phyloP scores from a whole-genome alignment of 2,113 vertebrate genomes.

The Anolis sagrei region DNA sequence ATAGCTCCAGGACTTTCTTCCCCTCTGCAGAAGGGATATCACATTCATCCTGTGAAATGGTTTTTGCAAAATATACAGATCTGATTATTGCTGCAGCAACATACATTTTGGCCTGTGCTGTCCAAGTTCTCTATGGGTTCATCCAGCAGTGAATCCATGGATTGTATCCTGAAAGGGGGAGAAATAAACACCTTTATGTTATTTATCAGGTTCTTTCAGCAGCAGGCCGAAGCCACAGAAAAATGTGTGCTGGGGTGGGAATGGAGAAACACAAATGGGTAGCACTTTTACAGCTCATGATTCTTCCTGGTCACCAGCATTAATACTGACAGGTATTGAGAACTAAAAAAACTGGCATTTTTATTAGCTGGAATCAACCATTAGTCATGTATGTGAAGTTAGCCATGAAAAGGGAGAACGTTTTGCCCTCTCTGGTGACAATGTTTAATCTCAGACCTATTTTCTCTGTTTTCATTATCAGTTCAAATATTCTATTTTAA shows the following conservation, averaged over 20 bases:
- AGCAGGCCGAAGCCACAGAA: background rate
- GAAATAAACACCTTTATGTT: background rate
- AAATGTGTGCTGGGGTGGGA: no score
- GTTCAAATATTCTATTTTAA: no score
- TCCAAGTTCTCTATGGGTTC: conserved; percentile 27
- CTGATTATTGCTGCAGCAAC: rapidly evolving
- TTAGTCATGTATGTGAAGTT: no score
- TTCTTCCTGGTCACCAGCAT: background rate
- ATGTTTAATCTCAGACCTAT: no score
- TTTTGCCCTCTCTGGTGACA: no score
- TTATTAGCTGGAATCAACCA: no score
- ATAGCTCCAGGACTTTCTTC: background rate
- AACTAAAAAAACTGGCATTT: no score
- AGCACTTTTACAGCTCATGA: background rate
- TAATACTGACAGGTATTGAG: no score
- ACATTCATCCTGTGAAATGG: background rate
- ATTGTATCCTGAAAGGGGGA: conserved; percentile 64
- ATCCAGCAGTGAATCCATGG: conserved; percentile 57
- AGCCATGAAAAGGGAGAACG: no score
- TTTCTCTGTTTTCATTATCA: no score
- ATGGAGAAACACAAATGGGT: no score
- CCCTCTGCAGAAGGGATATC: no score
- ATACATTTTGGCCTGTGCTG: rapidly evolving
- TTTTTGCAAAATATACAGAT: background rate
- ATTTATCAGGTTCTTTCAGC: background rate